Conservation (phyloP, 2,888 invertebrate genomes). For the Drosophila neutralis region DNA sequence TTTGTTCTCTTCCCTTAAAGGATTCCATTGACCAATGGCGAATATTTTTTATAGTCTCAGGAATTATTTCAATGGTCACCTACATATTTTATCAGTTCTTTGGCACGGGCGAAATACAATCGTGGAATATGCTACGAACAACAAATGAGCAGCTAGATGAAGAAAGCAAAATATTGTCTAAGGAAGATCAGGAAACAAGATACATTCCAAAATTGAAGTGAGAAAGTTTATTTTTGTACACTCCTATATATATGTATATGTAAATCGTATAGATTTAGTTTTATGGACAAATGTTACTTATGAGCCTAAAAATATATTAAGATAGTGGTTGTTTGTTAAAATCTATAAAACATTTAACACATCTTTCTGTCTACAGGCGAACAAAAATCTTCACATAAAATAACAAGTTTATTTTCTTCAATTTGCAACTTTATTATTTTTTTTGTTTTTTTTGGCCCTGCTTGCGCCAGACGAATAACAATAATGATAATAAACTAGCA, state of each 20-base stretch:
- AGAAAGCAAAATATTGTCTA: constrained; percentile 34
- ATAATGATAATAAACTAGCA: constrained; percentile 6
- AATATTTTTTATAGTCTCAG: constrained; percentile 88
- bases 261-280: constrained; percentile 6
- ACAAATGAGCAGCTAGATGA: constrained; percentile 21
- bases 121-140: constrained; percentile 76
- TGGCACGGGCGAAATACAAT: constrained; percentile 87
- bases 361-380: not conserved
- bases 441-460: not conserved
- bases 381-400: not conserved
- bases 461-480: constrained; percentile 2
- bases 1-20: constrained; percentile 15
- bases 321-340: constrained; percentile 15
- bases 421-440: not conserved
- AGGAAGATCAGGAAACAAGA: constrained; percentile 21
- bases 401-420: constrained; percentile 1
- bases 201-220: constrained; percentile 37
- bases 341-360: constrained; percentile 1
- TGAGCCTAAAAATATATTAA: constrained; percentile 19
- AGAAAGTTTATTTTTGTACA: constrained; percentile 10
- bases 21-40: constrained; percentile 86
- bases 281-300: constrained; percentile 19
- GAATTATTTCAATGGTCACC: constrained; percentile 87
- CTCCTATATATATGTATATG: constrained; percentile 6
- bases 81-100: constrained; percentile 88